A percentile compares a stretch with the other conserved stretches of the same genome.
phyloP scores from a whole-genome alignment of 2,888 invertebrate species.

The Hyposoter didymator region DNA sequence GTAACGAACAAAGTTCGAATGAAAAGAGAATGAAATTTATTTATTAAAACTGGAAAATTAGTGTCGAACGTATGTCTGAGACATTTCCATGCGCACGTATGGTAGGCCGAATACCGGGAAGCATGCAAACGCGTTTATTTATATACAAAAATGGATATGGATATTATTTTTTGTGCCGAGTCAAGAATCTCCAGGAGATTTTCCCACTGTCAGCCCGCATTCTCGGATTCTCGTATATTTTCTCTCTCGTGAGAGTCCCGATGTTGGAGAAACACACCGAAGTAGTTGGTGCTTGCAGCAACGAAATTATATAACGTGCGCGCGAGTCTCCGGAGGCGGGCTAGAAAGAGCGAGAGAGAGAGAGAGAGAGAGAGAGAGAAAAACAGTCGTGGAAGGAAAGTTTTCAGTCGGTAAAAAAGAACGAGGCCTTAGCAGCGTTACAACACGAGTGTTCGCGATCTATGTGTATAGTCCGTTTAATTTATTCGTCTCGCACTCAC shows the following conservation, averaged over 20 bases:
- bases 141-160: not conserved
- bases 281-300: constrained; percentile 45
- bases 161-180: not conserved
- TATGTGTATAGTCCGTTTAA: constrained; percentile 31
- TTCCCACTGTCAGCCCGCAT: not conserved
- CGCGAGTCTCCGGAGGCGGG: constrained; percentile 41
- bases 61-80: not conserved
- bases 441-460: constrained; percentile 27
- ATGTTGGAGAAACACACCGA: constrained; percentile 30
- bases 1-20: not conserved
- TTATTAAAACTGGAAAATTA: not conserved
- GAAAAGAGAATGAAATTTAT: not conserved
- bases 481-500: constrained; percentile 13
- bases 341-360: constrained; percentile 23
- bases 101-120: not conserved
- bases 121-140: not conserved
- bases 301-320: constrained; percentile 63
- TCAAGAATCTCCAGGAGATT: not conserved
- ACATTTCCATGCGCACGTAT: not conserved
- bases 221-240: constrained; percentile 13
- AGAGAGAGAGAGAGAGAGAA: constrained; percentile 10
- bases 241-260: constrained; percentile 33
- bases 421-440: constrained; percentile 54
- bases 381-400: constrained; percentile 12
- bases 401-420: constrained; percentile 60